Percentiles rank a stretch among this genome's conserved stretches.
These are phyloP conservation scores for Lemur catta DNA, from an alignment of 2,797 vertebrate genomes.

Conservation along the genomic window DNA sequence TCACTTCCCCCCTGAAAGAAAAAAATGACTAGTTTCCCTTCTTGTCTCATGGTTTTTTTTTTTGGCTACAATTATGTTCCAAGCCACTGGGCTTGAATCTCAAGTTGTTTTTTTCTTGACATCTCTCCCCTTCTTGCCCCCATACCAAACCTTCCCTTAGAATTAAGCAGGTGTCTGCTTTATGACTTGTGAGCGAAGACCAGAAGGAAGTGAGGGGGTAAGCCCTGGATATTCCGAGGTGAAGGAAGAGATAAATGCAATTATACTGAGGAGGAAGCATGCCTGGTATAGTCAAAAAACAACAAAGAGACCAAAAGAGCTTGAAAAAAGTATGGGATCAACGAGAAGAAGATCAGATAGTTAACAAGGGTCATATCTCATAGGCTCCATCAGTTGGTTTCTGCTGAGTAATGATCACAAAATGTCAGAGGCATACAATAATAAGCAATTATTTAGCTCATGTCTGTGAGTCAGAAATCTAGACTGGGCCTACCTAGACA, in stretches of 20 bases:
- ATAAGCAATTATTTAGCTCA: not conserved
- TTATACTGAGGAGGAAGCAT: not conserved
- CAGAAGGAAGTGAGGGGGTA: not conserved
- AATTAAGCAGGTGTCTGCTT: not conserved
- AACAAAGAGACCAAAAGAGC: not conserved
- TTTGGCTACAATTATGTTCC: not conserved
- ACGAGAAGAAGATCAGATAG: not conserved
- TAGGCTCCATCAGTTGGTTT: not conserved
- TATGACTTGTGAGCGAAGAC: not conserved
- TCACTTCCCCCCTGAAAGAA: not conserved
- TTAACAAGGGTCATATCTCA: not conserved
- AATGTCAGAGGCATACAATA: not conserved
- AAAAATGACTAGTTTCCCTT: not conserved
- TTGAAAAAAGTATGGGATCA: not conserved
- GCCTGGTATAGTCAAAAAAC: not conserved
- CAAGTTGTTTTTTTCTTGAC: not conserved
- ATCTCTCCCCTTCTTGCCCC: no score
- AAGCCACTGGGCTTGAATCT: not conserved
- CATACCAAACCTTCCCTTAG: not conserved
- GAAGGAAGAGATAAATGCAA: not conserved
- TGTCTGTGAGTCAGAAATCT: not conserved
- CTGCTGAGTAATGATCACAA: not conserved
- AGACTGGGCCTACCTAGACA: not conserved
- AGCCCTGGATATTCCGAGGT: not conserved
- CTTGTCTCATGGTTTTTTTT: not conserved